Conservation (phyloP, 2,888 invertebrate species). For the Drosophila lacicola region DNA sequence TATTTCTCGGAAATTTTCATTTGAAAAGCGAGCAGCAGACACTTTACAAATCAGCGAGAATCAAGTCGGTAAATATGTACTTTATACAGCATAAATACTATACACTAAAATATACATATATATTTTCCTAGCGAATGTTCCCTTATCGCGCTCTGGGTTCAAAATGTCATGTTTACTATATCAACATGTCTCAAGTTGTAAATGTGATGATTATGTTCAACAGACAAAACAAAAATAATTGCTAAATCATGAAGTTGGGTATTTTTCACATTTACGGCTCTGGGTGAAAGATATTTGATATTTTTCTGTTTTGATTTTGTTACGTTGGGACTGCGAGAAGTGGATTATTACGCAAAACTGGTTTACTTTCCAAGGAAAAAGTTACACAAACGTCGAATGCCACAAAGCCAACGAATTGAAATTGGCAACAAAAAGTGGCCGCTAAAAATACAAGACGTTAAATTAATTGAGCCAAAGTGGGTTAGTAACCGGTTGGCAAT, state of each 20-base stretch:
- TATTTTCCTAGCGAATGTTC: background rate
- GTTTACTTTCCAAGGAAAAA: slow-evolving; percentile 17
- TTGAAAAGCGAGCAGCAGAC: background rate
- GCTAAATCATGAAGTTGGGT: no score
- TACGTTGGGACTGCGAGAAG: slow-evolving; percentile 4
- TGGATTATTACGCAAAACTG: slow-evolving; percentile 23
- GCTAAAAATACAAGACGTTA: background rate
- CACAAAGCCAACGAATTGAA: slow-evolving; percentile 30
- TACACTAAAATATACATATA: background rate
- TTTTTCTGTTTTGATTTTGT: background rate
- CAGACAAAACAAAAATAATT: background rate
- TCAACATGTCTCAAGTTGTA: background rate
- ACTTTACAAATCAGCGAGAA: background rate
- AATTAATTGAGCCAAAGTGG: slow-evolving; percentile 5
- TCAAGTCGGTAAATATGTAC: background rate
- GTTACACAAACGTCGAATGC: slow-evolving; percentile 28
- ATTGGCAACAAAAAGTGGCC: slow-evolving; percentile 11
- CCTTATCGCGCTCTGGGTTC: slow-evolving; percentile 30
- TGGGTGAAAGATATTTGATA: background rate
- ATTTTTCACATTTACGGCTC: no score
- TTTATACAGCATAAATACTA: background rate
- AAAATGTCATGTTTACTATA: slow-evolving; percentile 27
- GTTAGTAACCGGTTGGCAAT: slow-evolving; percentile 16
- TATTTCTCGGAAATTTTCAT: slow-evolving; percentile 19
- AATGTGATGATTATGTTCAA: background rate